phyloP scores from a whole-genome alignment of 2,797 vertebrate species.

The Iguana delicatissima region DNA sequence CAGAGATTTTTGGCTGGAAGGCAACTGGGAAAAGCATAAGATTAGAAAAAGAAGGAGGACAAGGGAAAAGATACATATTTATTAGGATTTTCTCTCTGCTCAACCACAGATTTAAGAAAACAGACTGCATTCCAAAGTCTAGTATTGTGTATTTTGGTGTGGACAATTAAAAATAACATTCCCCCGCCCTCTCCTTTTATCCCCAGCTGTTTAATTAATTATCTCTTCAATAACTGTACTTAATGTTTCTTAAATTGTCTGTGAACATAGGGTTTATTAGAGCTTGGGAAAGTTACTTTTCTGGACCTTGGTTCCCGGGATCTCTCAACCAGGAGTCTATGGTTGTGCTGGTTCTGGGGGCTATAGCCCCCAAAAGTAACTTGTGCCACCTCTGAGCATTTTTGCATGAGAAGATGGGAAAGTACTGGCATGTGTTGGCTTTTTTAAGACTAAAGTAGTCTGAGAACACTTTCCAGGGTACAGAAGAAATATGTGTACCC shows the following conservation, averaged over 20 bases:
- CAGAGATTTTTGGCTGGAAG: constrained; percentile 37
- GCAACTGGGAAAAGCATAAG: constrained; percentile 37
- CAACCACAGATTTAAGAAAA: not conserved
- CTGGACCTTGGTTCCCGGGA: no score
- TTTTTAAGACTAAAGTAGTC: not conserved
- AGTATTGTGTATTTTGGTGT: not conserved
- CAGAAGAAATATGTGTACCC: not conserved
- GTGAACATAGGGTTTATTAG: not conserved
- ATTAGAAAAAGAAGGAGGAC: not conserved
- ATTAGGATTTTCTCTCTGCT: constrained; percentile 27
- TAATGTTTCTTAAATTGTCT: constrained; percentile 12
- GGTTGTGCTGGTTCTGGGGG: no score
- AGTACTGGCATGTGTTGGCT: no score
- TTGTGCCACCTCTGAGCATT: not conserved
- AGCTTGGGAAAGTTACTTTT: no score
- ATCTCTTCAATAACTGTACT: constrained; percentile 16
- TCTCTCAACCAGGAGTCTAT: no score
- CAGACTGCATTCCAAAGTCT: not conserved
- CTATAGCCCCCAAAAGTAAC: no score
- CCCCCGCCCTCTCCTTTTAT: constrained; percentile 1
- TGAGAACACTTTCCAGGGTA: not conserved
- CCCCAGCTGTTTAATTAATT: constrained; percentile 35
- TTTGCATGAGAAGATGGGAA: not conserved
- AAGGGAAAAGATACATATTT: constrained; percentile 2
- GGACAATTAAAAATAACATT: not conserved